These are phyloP conservation scores for Melanotaenia trifasciata DNA, from an alignment of 2,797 vertebrate genomes.

Conservation along the genomic window DNA sequence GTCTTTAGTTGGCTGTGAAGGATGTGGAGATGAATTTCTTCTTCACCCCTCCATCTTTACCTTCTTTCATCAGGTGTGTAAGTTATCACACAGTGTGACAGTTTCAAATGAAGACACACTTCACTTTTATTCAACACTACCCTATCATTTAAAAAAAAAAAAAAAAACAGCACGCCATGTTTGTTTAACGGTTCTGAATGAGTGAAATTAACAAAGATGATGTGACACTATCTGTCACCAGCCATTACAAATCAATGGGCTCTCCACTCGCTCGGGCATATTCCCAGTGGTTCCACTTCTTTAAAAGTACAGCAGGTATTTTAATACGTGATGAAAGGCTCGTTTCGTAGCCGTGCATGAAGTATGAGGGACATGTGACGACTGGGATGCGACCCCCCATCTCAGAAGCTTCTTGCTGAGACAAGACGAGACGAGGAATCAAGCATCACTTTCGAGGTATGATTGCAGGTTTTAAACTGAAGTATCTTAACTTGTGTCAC, in stretches of 20 bases:
- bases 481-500: slow-evolving; percentile 79
- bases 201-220: slow-evolving; percentile 85
- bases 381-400: slow-evolving; percentile 64
- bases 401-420: slow-evolving; percentile 57
- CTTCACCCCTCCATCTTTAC: slow-evolving; percentile 29
- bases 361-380: slow-evolving; percentile 81
- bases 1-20: slow-evolving; percentile 59
- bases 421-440: slow-evolving; percentile 61
- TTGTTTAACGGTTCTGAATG: slow-evolving; percentile 76
- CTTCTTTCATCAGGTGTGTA: slow-evolving; percentile 72
- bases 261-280: slow-evolving; percentile 61
- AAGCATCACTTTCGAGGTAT: slow-evolving; percentile 70
- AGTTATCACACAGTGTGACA: slow-evolving; percentile 76
- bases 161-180: slow-evolving; percentile 34
- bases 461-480: slow-evolving; percentile 70
- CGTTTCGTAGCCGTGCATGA: slow-evolving; percentile 57
- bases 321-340: slow-evolving; percentile 80
- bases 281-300: slow-evolving; percentile 80
- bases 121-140: slow-evolving; percentile 68
- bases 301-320: slow-evolving; percentile 82
- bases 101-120: slow-evolving; percentile 69
- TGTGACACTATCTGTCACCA: slow-evolving; percentile 82
- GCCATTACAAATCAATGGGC: slow-evolving; percentile 80
- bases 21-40: slow-evolving; percentile 57
- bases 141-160: slow-evolving; percentile 58